phyloP scores from a whole-genome alignment of 1,140 invertebrate genomes.

The Uloborus diversus region DNA sequence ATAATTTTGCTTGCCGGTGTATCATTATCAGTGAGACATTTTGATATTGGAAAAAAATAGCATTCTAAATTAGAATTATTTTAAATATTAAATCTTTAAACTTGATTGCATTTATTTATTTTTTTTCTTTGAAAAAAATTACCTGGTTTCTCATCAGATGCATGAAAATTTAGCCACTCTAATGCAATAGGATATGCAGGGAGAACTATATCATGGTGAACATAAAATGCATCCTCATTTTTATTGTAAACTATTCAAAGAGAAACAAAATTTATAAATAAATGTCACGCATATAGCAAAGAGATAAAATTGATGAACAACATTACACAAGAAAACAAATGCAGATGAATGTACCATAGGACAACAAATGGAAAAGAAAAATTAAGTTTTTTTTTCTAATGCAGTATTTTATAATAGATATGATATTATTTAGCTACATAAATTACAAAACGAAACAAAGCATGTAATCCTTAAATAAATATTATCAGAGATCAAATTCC shows the following conservation, averaged over 20 bases:
- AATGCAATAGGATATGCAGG: constrained; percentile 89
- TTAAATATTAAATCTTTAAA: background rate
- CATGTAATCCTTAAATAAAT: too few relatives aligned
- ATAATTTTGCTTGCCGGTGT: too few relatives aligned
- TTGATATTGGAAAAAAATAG: constrained; percentile 28
- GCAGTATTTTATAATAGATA: too few relatives aligned
- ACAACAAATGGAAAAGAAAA: too few relatives aligned
- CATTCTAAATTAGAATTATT: constrained; percentile 9
- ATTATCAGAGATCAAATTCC: too few relatives aligned
- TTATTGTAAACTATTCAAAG: constrained; percentile 85
- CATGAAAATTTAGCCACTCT: constrained; percentile 90
- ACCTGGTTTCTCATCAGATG: constrained; percentile 73
- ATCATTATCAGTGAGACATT: constrained; percentile 21
- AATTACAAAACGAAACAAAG: background rate
- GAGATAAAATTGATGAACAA: background rate
- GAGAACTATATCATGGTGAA: constrained; percentile 91
- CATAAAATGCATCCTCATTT: constrained; percentile 85
- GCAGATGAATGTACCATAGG: background rate
- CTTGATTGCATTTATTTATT: background rate
- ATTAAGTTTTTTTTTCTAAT: constrained; percentile 1
- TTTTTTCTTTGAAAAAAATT: constrained; percentile 42
- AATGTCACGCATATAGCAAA: constrained; percentile 5
- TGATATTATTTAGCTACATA: background rate
- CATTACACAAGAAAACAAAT: background rate
- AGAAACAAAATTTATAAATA: background rate